These are phyloP conservation scores for Lithophane ornitopus DNA, from an alignment of 2,888 invertebrate genomes.

Conservation along the genomic window DNA sequence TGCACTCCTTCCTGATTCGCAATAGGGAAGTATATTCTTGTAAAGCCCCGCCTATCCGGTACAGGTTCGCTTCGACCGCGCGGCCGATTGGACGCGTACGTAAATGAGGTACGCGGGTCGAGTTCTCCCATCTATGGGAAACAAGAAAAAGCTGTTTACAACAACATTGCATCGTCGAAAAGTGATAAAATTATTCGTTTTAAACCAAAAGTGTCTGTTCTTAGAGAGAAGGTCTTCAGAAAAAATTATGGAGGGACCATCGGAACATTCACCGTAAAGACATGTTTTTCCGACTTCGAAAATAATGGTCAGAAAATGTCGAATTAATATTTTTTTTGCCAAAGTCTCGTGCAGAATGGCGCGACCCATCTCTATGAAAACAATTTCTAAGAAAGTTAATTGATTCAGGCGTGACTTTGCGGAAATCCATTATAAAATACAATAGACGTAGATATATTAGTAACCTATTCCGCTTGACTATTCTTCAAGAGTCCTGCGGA, in stretches of 20 bases:
- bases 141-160: not conserved
- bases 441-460: too few species aligned
- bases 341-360: too few species aligned
- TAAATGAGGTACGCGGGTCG: constrained; percentile 79
- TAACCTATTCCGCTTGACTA: too few species aligned
- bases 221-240: not conserved
- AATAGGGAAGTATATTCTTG: constrained; percentile 76
- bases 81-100: constrained; percentile 80
- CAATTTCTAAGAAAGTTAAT: too few species aligned
- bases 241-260: not conserved
- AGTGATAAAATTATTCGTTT: not conserved
- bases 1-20: constrained; percentile 66
- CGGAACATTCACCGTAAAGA: not conserved
- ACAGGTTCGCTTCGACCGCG: constrained; percentile 80
- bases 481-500: too few species aligned
- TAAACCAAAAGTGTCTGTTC: not conserved
- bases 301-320: not conserved
- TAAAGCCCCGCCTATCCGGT: constrained; percentile 73
- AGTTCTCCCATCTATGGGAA: constrained; percentile 92
- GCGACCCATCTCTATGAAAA: too few species aligned
- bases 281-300: not conserved
- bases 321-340: not conserved
- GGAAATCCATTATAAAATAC: too few species aligned
- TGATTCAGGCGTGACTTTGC: too few species aligned
- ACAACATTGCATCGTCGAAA: not conserved